phyloP scores from a whole-genome alignment of 2,113 vertebrate species.

The Antidorcas marsupialis region DNA sequence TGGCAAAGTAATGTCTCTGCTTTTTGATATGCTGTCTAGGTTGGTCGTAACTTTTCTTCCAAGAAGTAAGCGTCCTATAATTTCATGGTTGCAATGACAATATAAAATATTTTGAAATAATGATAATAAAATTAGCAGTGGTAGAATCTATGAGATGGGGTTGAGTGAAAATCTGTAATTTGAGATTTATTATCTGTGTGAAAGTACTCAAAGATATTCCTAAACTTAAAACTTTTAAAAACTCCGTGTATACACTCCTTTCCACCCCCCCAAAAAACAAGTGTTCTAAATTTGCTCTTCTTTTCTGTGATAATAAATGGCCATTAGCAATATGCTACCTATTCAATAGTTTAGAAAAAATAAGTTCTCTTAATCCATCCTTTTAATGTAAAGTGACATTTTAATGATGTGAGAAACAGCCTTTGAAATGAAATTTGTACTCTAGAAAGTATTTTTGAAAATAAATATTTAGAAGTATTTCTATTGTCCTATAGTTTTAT shows the following conservation, averaged over 20 bases:
- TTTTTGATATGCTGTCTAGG: neutral
- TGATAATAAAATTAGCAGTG: neutral
- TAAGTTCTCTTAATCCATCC: neutral
- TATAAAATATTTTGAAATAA: neutral
- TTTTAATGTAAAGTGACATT: neutral
- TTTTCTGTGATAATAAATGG: neutral
- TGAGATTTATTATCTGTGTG: neutral
- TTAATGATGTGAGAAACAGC: neutral
- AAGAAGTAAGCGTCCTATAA: neutral
- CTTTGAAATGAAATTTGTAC: constrained; percentile 21
- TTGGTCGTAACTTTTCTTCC: neutral
- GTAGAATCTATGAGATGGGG: neutral
- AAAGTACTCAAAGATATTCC: neutral
- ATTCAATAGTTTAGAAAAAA: neutral
- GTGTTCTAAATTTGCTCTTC: neutral
- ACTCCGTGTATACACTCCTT: neutral
- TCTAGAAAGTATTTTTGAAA: neutral
- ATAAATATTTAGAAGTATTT: neutral
- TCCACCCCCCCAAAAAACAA: neutral
- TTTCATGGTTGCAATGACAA: neutral
- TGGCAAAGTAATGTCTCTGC: neutral
- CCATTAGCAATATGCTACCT: neutral
- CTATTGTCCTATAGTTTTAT: neutral
- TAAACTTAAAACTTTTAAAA: neutral
- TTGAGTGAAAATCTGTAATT: constrained; percentile 6